Conservation (phyloP, 2,888 invertebrate genomes). For the Arctia plantaginis region DNA sequence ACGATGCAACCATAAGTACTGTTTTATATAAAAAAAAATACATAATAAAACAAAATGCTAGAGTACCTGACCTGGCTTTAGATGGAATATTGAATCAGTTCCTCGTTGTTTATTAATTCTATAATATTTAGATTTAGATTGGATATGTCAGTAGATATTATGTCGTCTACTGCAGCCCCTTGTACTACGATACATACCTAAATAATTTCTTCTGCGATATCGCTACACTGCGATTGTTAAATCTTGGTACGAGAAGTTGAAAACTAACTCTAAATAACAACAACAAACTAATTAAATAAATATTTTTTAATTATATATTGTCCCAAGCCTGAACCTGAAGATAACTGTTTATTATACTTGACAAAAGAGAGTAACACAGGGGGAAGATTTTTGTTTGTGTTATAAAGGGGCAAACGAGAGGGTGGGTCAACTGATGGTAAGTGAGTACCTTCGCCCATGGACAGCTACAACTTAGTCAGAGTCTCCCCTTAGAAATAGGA, state of each 20-base stretch:
- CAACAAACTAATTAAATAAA: too few species aligned
- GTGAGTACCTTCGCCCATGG: too few species aligned
- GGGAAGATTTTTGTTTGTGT: too few species aligned
- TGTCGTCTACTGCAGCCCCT: slow-evolving; percentile 42
- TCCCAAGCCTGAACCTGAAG: not conserved
- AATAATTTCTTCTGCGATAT: slow-evolving; percentile 15
- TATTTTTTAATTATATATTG: too few species aligned
- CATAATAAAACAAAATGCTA: slow-evolving; percentile 21
- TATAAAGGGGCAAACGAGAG: too few species aligned
- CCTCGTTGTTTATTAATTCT: slow-evolving; percentile 27
- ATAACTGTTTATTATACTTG: not conserved
- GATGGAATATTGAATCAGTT: slow-evolving; percentile 21
- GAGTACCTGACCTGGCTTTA: slow-evolving; percentile 18
- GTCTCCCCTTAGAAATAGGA: too few species aligned
- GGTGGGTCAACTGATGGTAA: too few species aligned
- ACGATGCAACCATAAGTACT: slow-evolving; percentile 37
- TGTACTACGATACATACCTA: slow-evolving; percentile 25
- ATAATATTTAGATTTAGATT: slow-evolving; percentile 57
- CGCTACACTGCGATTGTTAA: not conserved
- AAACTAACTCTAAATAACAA: not conserved
- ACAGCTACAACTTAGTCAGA: not conserved
- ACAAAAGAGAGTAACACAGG: too few species aligned
- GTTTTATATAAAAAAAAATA: slow-evolving; percentile 9
- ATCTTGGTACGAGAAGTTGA: slow-evolving; percentile 23
- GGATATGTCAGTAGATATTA: slow-evolving; percentile 50